Conservation (phyloP, 2,888 invertebrate genomes). For the Anthoptus insignis region DNA sequence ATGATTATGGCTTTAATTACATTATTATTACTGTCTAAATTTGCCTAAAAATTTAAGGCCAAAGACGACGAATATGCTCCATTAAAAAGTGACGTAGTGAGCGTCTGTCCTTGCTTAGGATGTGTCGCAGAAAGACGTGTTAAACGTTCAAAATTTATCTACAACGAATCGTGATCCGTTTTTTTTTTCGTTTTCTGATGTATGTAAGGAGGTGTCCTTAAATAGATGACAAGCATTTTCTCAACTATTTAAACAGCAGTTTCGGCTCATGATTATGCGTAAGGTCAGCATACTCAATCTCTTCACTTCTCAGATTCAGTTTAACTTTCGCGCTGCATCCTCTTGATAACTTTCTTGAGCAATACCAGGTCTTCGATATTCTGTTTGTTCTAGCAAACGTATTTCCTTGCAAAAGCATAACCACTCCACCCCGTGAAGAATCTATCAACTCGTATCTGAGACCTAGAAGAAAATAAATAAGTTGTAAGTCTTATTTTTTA, state of each 20-base stretch:
- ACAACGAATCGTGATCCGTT: too few species aligned
- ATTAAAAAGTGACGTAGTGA: too few species aligned
- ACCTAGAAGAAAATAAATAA: constrained; percentile 4
- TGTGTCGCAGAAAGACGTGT: too few species aligned
- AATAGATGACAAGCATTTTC: too few species aligned
- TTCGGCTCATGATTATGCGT: constrained; percentile 53
- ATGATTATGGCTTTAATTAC: too few species aligned
- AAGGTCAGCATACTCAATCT: constrained; percentile 33
- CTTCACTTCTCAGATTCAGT: constrained; percentile 29
- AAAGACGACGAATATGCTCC: too few species aligned
- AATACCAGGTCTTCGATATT: constrained; percentile 49
- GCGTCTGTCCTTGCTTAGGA: too few species aligned
- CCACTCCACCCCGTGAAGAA: constrained; percentile 38
- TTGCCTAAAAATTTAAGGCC: too few species aligned
- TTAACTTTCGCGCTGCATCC: constrained; percentile 48
- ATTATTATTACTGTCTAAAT: too few species aligned
- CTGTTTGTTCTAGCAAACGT: constrained; percentile 49
- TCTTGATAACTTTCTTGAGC: constrained; percentile 48
- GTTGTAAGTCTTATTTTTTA: neutral
- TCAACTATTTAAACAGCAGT: neutral
- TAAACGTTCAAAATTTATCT: too few species aligned
- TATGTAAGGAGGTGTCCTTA: too few species aligned
- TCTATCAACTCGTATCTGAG: constrained; percentile 35
- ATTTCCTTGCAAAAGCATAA: constrained; percentile 44
- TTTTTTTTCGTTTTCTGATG: too few species aligned